A percentile compares a stretch with the other conserved stretches of the same genome.
Conservation (phyloP, 2,797 vertebrate species). For the Microctenopoma lineatum region DNA sequence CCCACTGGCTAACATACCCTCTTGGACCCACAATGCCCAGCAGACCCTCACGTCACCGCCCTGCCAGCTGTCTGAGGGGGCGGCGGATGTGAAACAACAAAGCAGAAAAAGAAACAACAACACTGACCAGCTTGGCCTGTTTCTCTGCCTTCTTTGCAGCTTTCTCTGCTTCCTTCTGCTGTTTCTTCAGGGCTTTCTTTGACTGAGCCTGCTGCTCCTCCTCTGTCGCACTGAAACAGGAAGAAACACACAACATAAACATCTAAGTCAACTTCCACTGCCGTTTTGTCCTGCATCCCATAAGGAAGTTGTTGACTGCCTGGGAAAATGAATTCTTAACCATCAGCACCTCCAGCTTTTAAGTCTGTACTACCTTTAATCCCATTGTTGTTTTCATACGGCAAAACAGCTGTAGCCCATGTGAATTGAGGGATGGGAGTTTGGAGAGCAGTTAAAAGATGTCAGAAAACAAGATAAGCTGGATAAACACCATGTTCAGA, state of each 20-base stretch:
- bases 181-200: constrained; percentile 88
- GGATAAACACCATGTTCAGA: constrained; percentile 38
- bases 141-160: constrained; percentile 88
- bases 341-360: constrained; percentile 61
- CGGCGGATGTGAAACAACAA: constrained; percentile 61
- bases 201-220: constrained; percentile 85
- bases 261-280: constrained; percentile 77
- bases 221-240: constrained; percentile 83
- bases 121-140: constrained; percentile 83
- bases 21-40: constrained; percentile 64
- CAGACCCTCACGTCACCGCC: constrained; percentile 49
- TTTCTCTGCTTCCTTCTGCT: constrained; percentile 90
- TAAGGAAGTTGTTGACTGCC: constrained; percentile 89
- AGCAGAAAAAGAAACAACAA: constrained; percentile 24
- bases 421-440: constrained; percentile 33
- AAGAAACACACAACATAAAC: constrained; percentile 75
- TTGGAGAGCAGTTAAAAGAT: constrained; percentile 37
- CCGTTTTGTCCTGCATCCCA: constrained; percentile 85
- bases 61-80: constrained; percentile 65
- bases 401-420: constrained; percentile 53
- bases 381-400: constrained; percentile 64
- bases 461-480: constrained; percentile 40
- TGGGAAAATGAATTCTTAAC: constrained; percentile 85
- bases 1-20: constrained; percentile 35
- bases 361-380: constrained; percentile 61